Evolutionary conservation across 2,888 invertebrate genomes (phyloP).

Genomic region (Podotricha telesiphe): DNA sequence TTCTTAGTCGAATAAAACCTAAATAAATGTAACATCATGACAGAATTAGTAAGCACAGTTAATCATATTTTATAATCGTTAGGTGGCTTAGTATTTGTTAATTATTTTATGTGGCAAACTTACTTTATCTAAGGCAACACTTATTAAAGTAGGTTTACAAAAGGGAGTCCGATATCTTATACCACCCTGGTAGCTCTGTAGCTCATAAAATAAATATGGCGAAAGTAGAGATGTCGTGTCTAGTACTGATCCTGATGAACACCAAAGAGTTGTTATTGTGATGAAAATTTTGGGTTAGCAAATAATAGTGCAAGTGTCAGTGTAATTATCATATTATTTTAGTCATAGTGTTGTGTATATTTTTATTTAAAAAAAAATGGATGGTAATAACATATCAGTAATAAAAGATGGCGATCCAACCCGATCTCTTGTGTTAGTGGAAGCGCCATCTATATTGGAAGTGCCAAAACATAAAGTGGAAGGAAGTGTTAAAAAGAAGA

Average conservation of each 20-base stretch:
- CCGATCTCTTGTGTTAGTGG: conserved; percentile 61
- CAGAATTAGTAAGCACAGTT: not conserved
- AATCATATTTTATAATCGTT: not conserved
- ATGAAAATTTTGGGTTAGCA: conserved; percentile 26
- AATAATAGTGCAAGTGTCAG: conserved; percentile 19
- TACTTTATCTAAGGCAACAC: conserved; percentile 22
- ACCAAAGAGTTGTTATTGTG: conserved; percentile 30
- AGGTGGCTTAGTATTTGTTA: not conserved
- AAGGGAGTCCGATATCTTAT: conserved; percentile 28
- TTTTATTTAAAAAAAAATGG: conserved; percentile 57
- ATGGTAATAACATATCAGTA: conserved; percentile 64
- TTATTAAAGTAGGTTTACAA: conserved; percentile 23
- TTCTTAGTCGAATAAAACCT: not conserved
- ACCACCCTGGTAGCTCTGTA: not conserved
- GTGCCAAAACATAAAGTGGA: conserved; percentile 66
- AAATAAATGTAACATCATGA: not conserved
- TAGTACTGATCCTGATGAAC: conserved; percentile 45
- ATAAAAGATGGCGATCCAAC: conserved; percentile 83
- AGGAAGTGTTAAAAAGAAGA: conserved; percentile 85
- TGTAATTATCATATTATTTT: conserved; percentile 13
- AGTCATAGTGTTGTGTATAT: conserved; percentile 30
- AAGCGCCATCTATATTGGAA: conserved; percentile 78
- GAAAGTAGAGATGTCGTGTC: conserved; percentile 49
- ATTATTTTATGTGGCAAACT: conserved; percentile 17
- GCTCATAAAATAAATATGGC: conserved; percentile 57